A percentile compares a stretch with the other conserved stretches of the same genome.
Evolutionary conservation across 2,888 invertebrate genomes (phyloP).

Genomic region (Hypsopygia costalis): DNA sequence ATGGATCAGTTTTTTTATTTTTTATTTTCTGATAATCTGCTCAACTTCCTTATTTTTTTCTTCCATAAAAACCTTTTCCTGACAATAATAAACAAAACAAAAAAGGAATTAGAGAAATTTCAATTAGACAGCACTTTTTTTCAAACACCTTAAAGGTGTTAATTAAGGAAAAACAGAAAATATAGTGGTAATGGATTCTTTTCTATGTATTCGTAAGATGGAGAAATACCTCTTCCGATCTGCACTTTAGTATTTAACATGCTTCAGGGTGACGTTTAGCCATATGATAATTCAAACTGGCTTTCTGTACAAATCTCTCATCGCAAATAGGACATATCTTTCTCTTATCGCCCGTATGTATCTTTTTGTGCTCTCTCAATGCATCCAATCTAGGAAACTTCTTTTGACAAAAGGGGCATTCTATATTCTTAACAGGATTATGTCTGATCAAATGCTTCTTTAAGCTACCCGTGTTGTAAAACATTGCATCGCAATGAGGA

Average conservation of each 20-base stretch:
- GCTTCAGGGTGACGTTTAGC: constrained; percentile 26
- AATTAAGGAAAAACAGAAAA: too few relatives aligned
- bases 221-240: too few relatives aligned
- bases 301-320: constrained; percentile 29
- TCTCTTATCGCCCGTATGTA: constrained; percentile 23
- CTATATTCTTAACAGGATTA: constrained; percentile 22
- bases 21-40: too few relatives aligned
- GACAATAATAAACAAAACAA: too few relatives aligned
- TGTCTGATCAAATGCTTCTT: constrained; percentile 23
- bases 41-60: too few relatives aligned
- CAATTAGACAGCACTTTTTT: too few relatives aligned
- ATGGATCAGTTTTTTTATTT: too few relatives aligned
- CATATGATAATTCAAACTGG: constrained; percentile 33
- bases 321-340: constrained; percentile 26
- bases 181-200: too few relatives aligned
- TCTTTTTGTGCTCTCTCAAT: constrained; percentile 19
- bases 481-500: constrained; percentile 17
- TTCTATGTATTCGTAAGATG: too few relatives aligned
- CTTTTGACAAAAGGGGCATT: constrained; percentile 33
- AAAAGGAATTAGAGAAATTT: too few relatives aligned
- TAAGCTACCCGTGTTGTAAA: constrained; percentile 9
- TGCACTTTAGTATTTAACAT: neutral
- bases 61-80: too few relatives aligned
- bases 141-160: too few relatives aligned
- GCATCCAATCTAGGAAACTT: constrained; percentile 20